These are phyloP conservation scores for Camptogramma bilineatum DNA, from an alignment of 2,888 invertebrate species.

Conservation along the genomic window DNA sequence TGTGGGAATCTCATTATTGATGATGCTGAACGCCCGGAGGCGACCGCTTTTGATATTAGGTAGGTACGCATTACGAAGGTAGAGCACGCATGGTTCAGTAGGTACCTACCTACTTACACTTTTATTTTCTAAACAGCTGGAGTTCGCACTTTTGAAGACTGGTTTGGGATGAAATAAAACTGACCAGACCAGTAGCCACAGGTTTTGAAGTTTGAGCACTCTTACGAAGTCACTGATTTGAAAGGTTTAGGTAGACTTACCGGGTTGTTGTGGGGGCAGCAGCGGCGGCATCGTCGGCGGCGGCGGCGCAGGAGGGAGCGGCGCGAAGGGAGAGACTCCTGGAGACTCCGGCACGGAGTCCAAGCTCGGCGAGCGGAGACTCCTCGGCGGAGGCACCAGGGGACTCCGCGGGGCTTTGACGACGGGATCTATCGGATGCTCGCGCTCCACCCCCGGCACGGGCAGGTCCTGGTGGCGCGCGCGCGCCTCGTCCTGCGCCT, in stretches of 20 bases:
- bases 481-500: conserved; percentile 93
- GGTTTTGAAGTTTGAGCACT: neutral
- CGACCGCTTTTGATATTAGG: conserved; percentile 4
- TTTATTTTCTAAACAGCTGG: neutral
- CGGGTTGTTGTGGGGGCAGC: conserved; percentile 77
- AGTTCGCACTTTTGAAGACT: neutral
- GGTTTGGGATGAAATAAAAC: neutral
- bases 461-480: conserved; percentile 78
- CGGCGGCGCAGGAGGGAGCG: conserved; percentile 81
- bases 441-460: conserved; percentile 72
- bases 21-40: neutral
- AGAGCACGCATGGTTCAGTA: conserved; percentile 1
- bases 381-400: conserved; percentile 65
- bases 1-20: neutral
- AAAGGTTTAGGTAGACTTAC: conserved; percentile 58
- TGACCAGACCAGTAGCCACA: neutral
- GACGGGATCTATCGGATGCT: conserved; percentile 72
- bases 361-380: conserved; percentile 49
- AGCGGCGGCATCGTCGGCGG: conserved; percentile 74
- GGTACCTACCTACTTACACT: too few relatives aligned
- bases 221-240: too few relatives aligned
- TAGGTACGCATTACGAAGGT: neutral
- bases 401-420: conserved; percentile 80
- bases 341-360: conserved; percentile 78
- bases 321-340: conserved; percentile 75